Base-by-base conservation (phyloP, 2,888 invertebrate species). In the Andrena trimmerana region DNA sequence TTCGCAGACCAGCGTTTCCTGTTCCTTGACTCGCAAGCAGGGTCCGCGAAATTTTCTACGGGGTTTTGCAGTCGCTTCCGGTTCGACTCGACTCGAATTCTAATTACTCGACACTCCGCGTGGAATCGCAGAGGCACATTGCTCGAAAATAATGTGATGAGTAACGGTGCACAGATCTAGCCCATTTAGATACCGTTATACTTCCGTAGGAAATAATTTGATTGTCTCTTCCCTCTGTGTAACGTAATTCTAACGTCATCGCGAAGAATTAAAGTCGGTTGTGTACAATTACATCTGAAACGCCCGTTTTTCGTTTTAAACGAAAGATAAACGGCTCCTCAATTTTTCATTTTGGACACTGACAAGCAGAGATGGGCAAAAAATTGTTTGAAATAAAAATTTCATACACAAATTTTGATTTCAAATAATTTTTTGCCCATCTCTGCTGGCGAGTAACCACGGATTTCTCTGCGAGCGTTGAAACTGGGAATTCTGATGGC, bases 51-150 rank as follows among this genome's bases (percentile, higher is more conserved):
- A 52, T 36, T 69, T 60, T 72, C 54, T 54, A 42, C 48, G 24
- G 63, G 29, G 70, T 77, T 66, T 81, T 66, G 76, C 29, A 54
- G 60, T 65, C 65, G 52, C 57, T 81, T 81, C 77, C 81, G 77
- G 67, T 27, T 36, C 10, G 10, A 20, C 70, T 54, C 50, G 54
- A 60, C 42, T 73, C 77, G 60, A 69, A 70, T 65, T 60, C 66
- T 78, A 78, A 78, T 73, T 69, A 60, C 54, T 65, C 69, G 59
- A 59, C 72, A 60, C 65, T 65, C 52, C 36, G 27, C 48, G 8
- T 4, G 52, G 24, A 78, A 70, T 75, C n/a, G 36, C 24, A 59
- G 50, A 33, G 10, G 8, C 8, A 20, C 10, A 31, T 36, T 52
- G 69, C 66, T 74, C 20, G 31, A 57, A 75, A 59, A 70, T 62